phyloP scores from a whole-genome alignment of 2,113 vertebrate species.

The Struthidea cinerea region DNA sequence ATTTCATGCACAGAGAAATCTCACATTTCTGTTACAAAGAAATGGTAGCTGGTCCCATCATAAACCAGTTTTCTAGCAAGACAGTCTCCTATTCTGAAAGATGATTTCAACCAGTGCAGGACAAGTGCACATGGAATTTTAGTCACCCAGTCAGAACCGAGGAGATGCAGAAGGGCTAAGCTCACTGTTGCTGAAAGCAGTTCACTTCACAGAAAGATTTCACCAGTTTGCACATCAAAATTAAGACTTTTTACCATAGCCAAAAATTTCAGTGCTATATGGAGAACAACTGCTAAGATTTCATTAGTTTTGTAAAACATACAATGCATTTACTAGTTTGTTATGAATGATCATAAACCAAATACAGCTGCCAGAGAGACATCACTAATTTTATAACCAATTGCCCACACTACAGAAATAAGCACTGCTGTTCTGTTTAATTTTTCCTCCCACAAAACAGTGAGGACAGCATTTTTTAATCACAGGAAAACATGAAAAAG shows the following conservation, averaged over 20 bases:
- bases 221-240: background rate
- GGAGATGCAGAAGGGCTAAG: background rate
- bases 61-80: slow-evolving; percentile 67
- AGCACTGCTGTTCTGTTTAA: background rate
- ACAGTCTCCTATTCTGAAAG: slow-evolving; percentile 26
- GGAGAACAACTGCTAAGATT: background rate
- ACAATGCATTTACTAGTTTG: background rate
- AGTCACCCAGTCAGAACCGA: background rate
- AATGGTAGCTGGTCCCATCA: background rate
- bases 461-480: background rate
- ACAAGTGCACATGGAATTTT: background rate
- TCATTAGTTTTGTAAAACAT: background rate
- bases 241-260: fast-evolving
- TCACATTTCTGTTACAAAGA: background rate
- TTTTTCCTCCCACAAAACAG: background rate
- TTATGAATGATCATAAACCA: background rate
- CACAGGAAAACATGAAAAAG: background rate
- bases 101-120: background rate
- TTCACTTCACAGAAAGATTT: background rate
- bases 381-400: background rate
- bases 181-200: background rate
- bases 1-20: slow-evolving; percentile 9
- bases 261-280: background rate
- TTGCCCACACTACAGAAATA: background rate
- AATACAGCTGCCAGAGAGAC: background rate